Base-by-base conservation (phyloP, 2,888 invertebrate species). In the Antheraea assamensis region DNA sequence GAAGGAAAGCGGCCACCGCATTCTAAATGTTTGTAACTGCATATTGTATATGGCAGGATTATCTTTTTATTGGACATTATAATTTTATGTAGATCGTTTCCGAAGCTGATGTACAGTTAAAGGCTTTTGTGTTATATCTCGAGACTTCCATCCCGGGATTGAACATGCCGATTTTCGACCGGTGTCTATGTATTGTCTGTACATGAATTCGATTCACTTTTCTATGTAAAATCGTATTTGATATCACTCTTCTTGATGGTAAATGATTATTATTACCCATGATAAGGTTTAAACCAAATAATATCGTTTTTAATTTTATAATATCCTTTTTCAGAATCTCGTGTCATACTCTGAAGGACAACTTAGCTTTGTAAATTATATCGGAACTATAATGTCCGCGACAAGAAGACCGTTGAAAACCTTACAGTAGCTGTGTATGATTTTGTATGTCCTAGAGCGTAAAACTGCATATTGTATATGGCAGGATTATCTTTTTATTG, bases 1-100 rank as follows among this genome's bases (percentile, higher is more conserved):
- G 30, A 83, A 77, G 77, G 81, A 82, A 83, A 79, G 83, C 82
- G 84, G 83, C 87, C 84, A 86, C 83, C 82, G 79, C 78, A 74
- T 76, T 80, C 79, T 78, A 75, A 81, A 85, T 82, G 81, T 83
- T 76, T 80, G 82, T 80, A 82, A 80, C 83, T 82, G 84, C 88
- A 85, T 85, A 87, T 86, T 82, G 80, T 79, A 83, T 84, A 85
- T 81, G 84, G 84, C 79, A 82, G 84, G 83, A 87, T 87, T 86
- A 87, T 81, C 84, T 82, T 82, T 82, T 78, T 78, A 83, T 84
- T 82, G 82, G 83, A 80, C 80, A 80, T 83, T 84, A 85, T 83
- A 84, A 84, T 88, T 85, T 64, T 30, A 64, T 64, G 5, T 64
- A 17, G 30, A 30, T 0, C 24, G 10, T n/a, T 58, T n/a, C 10